phyloP scores from a whole-genome alignment of 2,888 invertebrate species.

The Esperia sulphurella region DNA sequence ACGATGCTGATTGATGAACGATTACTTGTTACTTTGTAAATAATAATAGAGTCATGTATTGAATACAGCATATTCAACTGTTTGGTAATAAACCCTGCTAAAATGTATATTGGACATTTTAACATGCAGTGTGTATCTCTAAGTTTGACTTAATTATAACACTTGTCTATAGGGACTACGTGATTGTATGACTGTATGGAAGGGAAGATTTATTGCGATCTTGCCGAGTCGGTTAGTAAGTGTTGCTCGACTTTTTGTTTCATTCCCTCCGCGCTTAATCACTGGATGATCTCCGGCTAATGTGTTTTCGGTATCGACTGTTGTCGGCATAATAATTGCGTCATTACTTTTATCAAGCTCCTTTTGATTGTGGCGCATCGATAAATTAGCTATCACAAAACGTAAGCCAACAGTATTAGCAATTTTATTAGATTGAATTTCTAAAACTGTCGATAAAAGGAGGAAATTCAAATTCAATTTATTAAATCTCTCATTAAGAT shows the following conservation, averaged over 20 bases:
- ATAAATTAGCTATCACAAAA: background rate
- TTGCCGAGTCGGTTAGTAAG: slow-evolving; percentile 65
- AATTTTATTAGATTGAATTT: background rate
- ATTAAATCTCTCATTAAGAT: slow-evolving; percentile 12
- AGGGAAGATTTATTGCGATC: slow-evolving; percentile 70
- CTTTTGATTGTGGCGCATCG: background rate
- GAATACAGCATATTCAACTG: too few species aligned
- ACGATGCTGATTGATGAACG: too few species aligned
- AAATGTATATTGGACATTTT: background rate
- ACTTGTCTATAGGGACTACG: slow-evolving; percentile 61
- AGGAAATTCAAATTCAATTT: slow-evolving; percentile 2
- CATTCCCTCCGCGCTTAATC: slow-evolving; percentile 65
- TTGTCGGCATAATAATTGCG: slow-evolving; percentile 22
- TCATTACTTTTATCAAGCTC: slow-evolving; percentile 8
- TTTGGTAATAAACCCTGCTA: too few species aligned
- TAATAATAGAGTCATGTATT: too few species aligned
- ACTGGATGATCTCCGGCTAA: slow-evolving; percentile 64
- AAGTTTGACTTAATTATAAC: slow-evolving; percentile 73
- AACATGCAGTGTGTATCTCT: slow-evolving; percentile 37
- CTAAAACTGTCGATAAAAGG: background rate
- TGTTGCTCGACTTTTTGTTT: slow-evolving; percentile 65
- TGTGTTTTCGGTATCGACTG: slow-evolving; percentile 56
- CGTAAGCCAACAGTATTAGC: background rate
- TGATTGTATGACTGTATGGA: slow-evolving; percentile 57
- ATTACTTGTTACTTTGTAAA: too few species aligned